A percentile compares a stretch with the other conserved stretches of the same genome.
These are phyloP conservation scores for Epinotia ramella DNA, from an alignment of 2,888 invertebrate species.

Conservation along the genomic window DNA sequence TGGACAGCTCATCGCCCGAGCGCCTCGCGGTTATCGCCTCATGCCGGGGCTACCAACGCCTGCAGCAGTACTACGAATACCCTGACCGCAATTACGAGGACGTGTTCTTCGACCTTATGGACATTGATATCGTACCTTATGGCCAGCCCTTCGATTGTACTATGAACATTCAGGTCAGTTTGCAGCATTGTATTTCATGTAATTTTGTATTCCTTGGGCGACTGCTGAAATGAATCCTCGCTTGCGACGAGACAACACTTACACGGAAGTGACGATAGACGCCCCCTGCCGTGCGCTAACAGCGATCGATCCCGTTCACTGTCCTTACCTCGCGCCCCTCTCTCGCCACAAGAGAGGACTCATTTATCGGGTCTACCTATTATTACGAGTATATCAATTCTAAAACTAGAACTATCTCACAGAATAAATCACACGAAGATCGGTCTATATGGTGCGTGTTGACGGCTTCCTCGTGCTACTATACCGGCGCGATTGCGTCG, in stretches of 20 bases:
- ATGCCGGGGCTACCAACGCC: slow-evolving; percentile 86
- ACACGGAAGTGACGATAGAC: not conserved
- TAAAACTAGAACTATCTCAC: slow-evolving; percentile 45
- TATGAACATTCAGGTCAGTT: slow-evolving; percentile 86
- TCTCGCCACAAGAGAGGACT: not conserved
- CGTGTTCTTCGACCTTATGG: slow-evolving; percentile 87
- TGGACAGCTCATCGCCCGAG: slow-evolving; percentile 87
- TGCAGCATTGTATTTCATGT: not conserved
- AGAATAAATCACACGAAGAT: slow-evolving; percentile 87
- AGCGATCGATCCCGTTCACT: too few species aligned
- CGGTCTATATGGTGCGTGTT: slow-evolving; percentile 87
- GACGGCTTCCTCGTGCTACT: slow-evolving; percentile 87
- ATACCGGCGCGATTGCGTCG: slow-evolving; percentile 88
- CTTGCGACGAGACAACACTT: not conserved
- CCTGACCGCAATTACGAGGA: slow-evolving; percentile 86
- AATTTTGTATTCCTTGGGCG: not conserved
- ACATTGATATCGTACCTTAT: slow-evolving; percentile 87
- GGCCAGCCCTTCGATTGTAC: slow-evolving; percentile 88
- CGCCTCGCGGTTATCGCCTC: slow-evolving; percentile 88
- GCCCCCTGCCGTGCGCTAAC: too few species aligned
- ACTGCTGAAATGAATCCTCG: not conserved
- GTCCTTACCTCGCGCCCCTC: too few species aligned
- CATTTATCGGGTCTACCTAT: not conserved
- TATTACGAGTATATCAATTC: not conserved
- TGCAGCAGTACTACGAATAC: slow-evolving; percentile 86